Base-by-base conservation (phyloP, 2,888 invertebrate species). In the Nineta flava region DNA sequence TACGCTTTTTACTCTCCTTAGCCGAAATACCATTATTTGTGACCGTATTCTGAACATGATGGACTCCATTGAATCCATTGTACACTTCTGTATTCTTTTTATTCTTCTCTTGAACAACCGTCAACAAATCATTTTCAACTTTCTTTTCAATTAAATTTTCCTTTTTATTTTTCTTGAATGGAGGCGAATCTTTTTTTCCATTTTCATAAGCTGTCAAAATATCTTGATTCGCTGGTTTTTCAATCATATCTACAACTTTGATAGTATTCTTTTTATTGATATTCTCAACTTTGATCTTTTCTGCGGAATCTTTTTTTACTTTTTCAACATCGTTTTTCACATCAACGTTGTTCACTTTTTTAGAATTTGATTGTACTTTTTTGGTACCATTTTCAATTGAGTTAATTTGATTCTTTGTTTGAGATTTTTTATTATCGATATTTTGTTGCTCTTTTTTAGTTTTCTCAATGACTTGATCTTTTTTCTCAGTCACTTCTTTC, bases 91-190 rank as follows among this genome's bases (percentile, higher is more conserved):
- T 7, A 26, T 26, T 26, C 7, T 26, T 26, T 26, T 26, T 26
- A 26, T 26, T 26, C 7, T 26, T 26, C 7, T 26, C 26, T 26
- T 26, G 26, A 6, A 26, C 26, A 26, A 7, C 26, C 7, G 4
- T 26, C 26, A 26, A 26, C 26, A 26, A 26, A 26, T 26, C 26
- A 26, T 26, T 26, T 7, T 26, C 26, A 26, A 26, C 1, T 26
- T 26, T 26, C 26, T 26, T 26, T 6, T 26, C 26, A 6, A 26
- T 26, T 26, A 26, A 26, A 26, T 26, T 26, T 6, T 26, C 26
- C 75, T 78, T 61, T 77, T 78, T 58, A 73, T 74, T 56, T 71
- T 73, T 45, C 65, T 65, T 55, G 65, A 7, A 26, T 26, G 26
- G 26, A 26, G 26, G 26, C 7, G 26, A 26, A 26, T 26, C 26